These are phyloP conservation scores for Cylloceria caligata DNA, from an alignment of 2,888 invertebrate genomes.

Conservation along the genomic window DNA sequence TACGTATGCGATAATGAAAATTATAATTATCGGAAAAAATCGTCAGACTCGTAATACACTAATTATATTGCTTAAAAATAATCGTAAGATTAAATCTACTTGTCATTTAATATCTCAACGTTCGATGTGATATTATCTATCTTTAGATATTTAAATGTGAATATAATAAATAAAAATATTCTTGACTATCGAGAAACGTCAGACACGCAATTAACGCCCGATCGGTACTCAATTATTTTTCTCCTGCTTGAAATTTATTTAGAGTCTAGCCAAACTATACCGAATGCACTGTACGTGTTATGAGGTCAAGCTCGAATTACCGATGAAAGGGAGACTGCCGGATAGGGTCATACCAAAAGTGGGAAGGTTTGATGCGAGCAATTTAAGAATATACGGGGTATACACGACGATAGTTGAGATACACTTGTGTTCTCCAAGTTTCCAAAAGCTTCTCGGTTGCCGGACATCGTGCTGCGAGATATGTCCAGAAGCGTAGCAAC, in stretches of 20 bases:
- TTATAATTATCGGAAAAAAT: not conserved
- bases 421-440: constrained; percentile 49
- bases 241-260: constrained; percentile 1
- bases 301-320: constrained; percentile 27
- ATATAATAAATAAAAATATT: not conserved
- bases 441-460: constrained; percentile 47
- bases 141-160: not conserved
- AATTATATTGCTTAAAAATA: not conserved
- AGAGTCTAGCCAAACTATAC: not conserved
- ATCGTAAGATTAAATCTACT: no score
- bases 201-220: not conserved
- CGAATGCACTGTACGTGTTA: not conserved
- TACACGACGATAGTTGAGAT: constrained; percentile 15
- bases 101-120: no score
- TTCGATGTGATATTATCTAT: no score
- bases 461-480: not conserved
- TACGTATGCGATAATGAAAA: not conserved
- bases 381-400: constrained; percentile 54
- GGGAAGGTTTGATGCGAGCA: constrained; percentile 38
- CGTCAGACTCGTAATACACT: not conserved
- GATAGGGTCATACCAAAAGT: not conserved
- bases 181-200: not conserved
- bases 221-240: not conserved
- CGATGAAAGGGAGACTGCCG: constrained; percentile 17
- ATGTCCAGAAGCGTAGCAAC: not conserved